These are phyloP conservation scores for Entomyzon cyanotis DNA, from an alignment of 2,113 vertebrate species.

Conservation along the genomic window DNA sequence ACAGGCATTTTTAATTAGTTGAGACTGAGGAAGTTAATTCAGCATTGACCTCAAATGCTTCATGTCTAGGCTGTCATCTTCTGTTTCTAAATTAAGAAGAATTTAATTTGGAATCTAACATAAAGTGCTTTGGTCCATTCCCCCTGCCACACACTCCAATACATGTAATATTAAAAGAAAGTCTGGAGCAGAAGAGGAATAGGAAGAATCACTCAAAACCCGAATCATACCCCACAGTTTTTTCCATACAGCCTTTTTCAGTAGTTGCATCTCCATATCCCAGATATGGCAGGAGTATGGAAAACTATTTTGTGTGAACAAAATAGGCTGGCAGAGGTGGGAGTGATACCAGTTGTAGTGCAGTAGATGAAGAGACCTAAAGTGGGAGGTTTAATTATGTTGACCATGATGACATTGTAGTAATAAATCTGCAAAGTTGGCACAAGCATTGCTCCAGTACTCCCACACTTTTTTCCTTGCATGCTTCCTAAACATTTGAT, in stretches of 20 bases:
- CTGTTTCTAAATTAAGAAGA: slow-evolving; percentile 27
- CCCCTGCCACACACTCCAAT: neutral
- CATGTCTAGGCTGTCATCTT: neutral
- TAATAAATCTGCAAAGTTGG: slow-evolving; percentile 47
- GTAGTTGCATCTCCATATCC: neutral
- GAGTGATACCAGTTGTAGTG: neutral
- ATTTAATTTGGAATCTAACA: slow-evolving; percentile 15
- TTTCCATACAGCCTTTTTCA: neutral
- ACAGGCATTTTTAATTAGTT: slow-evolving; percentile 6
- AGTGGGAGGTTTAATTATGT: slow-evolving; percentile 47
- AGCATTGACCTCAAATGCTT: neutral
- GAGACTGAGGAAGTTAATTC: neutral
- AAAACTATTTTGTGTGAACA: slow-evolving; percentile 8
- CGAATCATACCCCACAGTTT: neutral
- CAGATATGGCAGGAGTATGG: neutral
- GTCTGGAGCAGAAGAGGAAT: neutral
- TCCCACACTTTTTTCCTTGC: neutral
- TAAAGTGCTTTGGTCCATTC: neutral
- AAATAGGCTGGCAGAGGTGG: slow-evolving; percentile 11
- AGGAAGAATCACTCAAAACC: neutral
- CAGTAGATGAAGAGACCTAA: neutral
- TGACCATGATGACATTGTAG: slow-evolving; percentile 37
- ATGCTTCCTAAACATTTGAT: neutral
- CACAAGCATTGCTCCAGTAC: slow-evolving; percentile 3
- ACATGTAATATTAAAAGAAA: neutral